Conservation (phyloP, 2,888 invertebrate genomes). For the Polymixis lichenea region DNA sequence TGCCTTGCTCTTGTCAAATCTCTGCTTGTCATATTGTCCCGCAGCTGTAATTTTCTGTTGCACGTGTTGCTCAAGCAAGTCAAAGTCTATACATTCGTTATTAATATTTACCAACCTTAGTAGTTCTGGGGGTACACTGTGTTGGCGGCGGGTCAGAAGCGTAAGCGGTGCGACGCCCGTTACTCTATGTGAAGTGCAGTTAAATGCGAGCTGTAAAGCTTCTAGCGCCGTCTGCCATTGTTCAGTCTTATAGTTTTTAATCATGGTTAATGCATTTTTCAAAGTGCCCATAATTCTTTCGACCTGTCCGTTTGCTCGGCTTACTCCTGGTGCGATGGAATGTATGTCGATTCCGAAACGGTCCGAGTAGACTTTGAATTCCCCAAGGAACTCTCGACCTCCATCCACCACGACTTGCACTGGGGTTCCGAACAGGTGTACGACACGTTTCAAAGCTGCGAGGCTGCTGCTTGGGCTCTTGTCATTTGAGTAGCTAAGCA, state of each 20-base stretch:
- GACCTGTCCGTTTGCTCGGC: constrained; percentile 58
- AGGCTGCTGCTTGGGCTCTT: constrained; percentile 19
- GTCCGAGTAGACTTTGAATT: constrained; percentile 48
- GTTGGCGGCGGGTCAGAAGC: constrained; percentile 15
- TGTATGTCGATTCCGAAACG: constrained; percentile 46
- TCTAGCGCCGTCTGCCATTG: constrained; percentile 27
- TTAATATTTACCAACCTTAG: constrained; percentile 30
- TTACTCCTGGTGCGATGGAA: constrained; percentile 50
- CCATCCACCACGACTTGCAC: constrained; percentile 49
- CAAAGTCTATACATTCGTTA: constrained; percentile 19
- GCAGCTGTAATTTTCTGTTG: constrained; percentile 33
- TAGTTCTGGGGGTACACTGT: constrained; percentile 41
- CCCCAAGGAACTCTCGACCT: constrained; percentile 52
- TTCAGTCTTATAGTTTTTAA: constrained; percentile 54
- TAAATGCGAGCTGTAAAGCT: constrained; percentile 27
- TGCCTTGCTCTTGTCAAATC: constrained; percentile 25
- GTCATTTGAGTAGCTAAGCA: constrained; percentile 39
- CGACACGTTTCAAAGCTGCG: constrained; percentile 44
- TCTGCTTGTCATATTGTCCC: constrained; percentile 7
- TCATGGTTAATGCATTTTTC: constrained; percentile 60
- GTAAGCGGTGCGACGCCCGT: constrained; percentile 27
- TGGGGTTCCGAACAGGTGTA: constrained; percentile 54
- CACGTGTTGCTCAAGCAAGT: constrained; percentile 4
- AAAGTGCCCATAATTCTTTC: constrained; percentile 52
- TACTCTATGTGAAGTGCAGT: constrained; percentile 31